Evolutionary conservation across 2,888 invertebrate species (phyloP).

Genomic region (Oligia strigilis): DNA sequence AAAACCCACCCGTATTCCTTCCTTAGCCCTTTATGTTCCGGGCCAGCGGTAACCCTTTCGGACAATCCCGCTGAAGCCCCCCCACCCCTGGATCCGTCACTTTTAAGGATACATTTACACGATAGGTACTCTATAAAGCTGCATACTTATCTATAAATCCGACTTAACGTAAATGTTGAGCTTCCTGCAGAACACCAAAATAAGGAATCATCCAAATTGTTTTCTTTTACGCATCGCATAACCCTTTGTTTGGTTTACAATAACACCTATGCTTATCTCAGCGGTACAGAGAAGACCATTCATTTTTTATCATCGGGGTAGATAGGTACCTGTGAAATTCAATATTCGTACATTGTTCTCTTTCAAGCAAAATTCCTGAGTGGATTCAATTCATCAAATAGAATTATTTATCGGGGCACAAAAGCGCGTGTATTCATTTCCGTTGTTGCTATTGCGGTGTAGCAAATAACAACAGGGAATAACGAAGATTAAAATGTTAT

Average conservation of each 20-base stretch:
- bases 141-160: neutral
- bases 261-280: constrained; percentile 18
- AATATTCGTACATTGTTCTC: constrained; percentile 26
- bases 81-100: no score
- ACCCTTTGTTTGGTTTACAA: constrained; percentile 5
- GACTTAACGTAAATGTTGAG: neutral
- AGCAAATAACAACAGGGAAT: constrained; percentile 65
- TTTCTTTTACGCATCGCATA: neutral
- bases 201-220: neutral
- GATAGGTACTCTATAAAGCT: neutral
- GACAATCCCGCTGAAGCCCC: no score
- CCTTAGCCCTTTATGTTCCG: no score
- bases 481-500: constrained; percentile 68
- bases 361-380: constrained; percentile 55
- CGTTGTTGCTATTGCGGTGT: constrained; percentile 51
- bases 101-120: neutral
- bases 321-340: constrained; percentile 19
- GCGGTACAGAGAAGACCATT: neutral
- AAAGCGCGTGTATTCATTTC: constrained; percentile 62
- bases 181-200: neutral
- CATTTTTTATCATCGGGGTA: constrained; percentile 19
- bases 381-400: constrained; percentile 61
- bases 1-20: no score
- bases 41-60: no score
- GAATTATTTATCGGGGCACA: constrained; percentile 64